A percentile compares a stretch with the other conserved stretches of the same genome.
These are phyloP conservation scores for Podiceps cristatus DNA, from an alignment of 2,113 vertebrate genomes.

Conservation along the genomic window DNA sequence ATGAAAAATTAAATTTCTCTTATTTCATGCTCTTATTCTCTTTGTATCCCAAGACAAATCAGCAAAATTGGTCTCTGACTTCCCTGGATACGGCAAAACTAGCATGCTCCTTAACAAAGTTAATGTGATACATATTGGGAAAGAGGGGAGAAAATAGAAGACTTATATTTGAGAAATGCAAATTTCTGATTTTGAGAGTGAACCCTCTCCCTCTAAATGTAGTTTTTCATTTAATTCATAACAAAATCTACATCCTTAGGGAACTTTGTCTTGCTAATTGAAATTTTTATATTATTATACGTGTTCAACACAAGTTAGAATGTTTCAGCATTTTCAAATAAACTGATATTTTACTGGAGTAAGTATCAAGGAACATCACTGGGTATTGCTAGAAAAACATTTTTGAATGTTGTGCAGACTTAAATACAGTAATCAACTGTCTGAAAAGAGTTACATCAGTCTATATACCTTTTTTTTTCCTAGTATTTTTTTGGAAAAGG, in stretches of 20 bases:
- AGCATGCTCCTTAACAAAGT: not conserved
- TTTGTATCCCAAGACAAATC: not conserved
- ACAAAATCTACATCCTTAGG: not conserved
- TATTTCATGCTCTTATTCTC: not conserved
- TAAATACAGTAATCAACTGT: not conserved
- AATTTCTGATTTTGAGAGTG: not conserved
- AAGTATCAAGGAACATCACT: not conserved
- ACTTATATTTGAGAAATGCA: not conserved
- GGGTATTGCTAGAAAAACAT: not conserved
- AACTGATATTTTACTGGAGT: not conserved
- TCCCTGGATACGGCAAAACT: not conserved
- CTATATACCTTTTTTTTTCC: not conserved
- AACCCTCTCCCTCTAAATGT: not conserved
- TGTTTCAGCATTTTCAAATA: not conserved
- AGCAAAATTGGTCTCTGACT: not conserved
- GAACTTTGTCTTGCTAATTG: not conserved
- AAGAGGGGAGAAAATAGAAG: not conserved
- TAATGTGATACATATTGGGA: not conserved
- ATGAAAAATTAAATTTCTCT: not conserved
- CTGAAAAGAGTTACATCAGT: not conserved
- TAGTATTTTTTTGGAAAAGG: not conserved
- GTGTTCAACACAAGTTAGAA: not conserved
- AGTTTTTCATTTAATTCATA: not conserved
- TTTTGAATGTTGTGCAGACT: not conserved
- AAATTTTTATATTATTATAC: not conserved